Percentiles rank a stretch among this genome's conserved stretches.
These are phyloP conservation scores for Notolepis coatsorum DNA, from an alignment of 2,797 vertebrate genomes.

Conservation along the genomic window DNA sequence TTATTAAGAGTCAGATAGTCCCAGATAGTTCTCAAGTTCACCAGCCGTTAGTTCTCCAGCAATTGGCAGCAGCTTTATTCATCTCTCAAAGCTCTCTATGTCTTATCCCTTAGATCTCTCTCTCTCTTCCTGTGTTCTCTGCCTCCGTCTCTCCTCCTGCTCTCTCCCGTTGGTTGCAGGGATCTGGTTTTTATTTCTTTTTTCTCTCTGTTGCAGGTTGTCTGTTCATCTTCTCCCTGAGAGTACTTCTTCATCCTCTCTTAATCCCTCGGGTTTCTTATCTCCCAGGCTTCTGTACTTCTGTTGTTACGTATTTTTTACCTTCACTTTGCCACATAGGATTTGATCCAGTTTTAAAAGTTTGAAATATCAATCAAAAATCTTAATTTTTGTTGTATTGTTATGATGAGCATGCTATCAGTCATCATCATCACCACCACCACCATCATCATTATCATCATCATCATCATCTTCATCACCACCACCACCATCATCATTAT, in stretches of 20 bases:
- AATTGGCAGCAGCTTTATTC: too few relatives aligned
- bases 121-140: not conserved
- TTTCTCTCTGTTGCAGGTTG: slow-evolving; percentile 46
- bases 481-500: not conserved
- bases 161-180: slow-evolving; percentile 42
- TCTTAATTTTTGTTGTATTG: not conserved
- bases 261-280: slow-evolving; percentile 16
- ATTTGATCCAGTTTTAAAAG: slow-evolving; percentile 1
- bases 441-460: not conserved
- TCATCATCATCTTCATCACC: not conserved
- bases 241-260: slow-evolving; percentile 17
- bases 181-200: slow-evolving; percentile 51
- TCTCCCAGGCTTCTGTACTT: slow-evolving; percentile 3
- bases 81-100: slow-evolving; percentile 16
- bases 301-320: slow-evolving; percentile 1
- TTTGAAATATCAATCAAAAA: not conserved
- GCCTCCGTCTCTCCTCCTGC: not conserved
- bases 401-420: not conserved
- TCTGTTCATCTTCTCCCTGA: slow-evolving; percentile 38
- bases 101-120: slow-evolving; percentile 43
- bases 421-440: not conserved
- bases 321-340: not conserved
- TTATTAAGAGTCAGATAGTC: too few relatives aligned
- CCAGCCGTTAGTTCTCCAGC: too few relatives aligned
- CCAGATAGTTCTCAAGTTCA: too few relatives aligned